Evolutionary conservation across 2,888 invertebrate genomes (phyloP).

Genomic region (Cyclophora albipunctata): DNA sequence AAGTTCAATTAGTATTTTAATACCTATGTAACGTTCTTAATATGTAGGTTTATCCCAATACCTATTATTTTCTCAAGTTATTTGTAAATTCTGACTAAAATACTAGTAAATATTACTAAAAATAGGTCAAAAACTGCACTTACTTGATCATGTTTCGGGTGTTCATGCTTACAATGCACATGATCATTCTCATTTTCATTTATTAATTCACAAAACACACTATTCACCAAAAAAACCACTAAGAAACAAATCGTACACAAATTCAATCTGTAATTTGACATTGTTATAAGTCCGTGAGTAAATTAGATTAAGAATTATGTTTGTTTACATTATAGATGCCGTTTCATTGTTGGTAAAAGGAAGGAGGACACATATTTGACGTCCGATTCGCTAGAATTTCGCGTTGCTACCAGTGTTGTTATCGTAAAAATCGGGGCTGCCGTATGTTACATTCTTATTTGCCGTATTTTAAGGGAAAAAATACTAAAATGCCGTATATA

Average conservation of each 20-base stretch:
- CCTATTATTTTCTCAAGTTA: background rate
- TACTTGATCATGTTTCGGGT: slow-evolving; percentile 81
- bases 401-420: slow-evolving; percentile 38
- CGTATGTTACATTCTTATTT: too few relatives aligned
- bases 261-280: slow-evolving; percentile 32
- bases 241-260: slow-evolving; percentile 4
- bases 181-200: slow-evolving; percentile 31
- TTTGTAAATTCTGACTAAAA: too few relatives aligned
- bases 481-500: too few relatives aligned
- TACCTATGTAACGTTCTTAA: too few relatives aligned
- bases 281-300: slow-evolving; percentile 13
- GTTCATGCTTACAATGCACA: slow-evolving; percentile 77
- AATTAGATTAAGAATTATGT: slow-evolving; percentile 17
- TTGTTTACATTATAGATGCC: slow-evolving; percentile 57
- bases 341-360: slow-evolving; percentile 2
- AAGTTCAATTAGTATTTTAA: background rate
- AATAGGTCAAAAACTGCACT: slow-evolving; percentile 28
- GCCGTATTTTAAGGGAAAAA: too few relatives aligned
- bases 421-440: too few relatives aligned
- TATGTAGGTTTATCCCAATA: background rate
- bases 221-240: slow-evolving; percentile 30
- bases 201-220: slow-evolving; percentile 27
- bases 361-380: slow-evolving; percentile 7
- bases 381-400: slow-evolving; percentile 17
- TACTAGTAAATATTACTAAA: background rate